A percentile compares a stretch with the other conserved stretches of the same genome.
These are phyloP conservation scores for Ramphastos sulfuratus DNA, from an alignment of 2,113 vertebrate species.

Conservation along the genomic window DNA sequence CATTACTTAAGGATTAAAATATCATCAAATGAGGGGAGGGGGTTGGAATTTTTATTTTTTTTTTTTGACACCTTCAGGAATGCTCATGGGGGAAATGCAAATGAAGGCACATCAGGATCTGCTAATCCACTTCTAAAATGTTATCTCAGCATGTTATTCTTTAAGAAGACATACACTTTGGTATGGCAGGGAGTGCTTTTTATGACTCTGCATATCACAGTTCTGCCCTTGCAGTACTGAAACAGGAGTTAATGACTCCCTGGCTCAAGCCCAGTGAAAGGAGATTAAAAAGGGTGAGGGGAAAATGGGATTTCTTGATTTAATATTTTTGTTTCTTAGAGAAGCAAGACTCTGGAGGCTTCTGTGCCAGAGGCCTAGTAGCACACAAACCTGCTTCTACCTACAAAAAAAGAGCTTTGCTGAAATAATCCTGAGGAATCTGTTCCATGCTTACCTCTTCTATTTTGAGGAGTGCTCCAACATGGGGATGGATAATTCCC, in stretches of 20 bases:
- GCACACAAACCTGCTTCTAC: not conserved
- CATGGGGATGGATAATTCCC: not conserved
- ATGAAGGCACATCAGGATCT: not conserved
- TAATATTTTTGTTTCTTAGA: slow-evolving; percentile 29
- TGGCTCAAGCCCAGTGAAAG: not conserved
- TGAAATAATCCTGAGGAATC: not conserved
- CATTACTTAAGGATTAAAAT: not conserved
- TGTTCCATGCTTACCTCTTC: not conserved
- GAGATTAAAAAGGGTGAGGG: slow-evolving; percentile 11
- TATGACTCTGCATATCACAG: not conserved
- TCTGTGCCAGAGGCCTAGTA: not conserved
- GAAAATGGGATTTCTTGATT: slow-evolving; percentile 11
- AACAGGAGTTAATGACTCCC: not conserved
- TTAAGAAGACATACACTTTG: not conserved
- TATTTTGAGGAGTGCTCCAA: not conserved
- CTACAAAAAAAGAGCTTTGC: not conserved
- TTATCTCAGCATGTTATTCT: not conserved
- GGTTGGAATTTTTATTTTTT: not conserved
- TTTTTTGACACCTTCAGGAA: not conserved
- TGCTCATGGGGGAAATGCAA: not conserved
- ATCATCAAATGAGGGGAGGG: not conserved
- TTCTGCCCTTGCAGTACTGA: not conserved
- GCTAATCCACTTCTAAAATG: not conserved
- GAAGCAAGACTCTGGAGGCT: not conserved
- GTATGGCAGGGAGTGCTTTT: not conserved